These are phyloP conservation scores for Vicugna pacos DNA, from an alignment of 2,113 vertebrate species.

Conservation along the genomic window DNA sequence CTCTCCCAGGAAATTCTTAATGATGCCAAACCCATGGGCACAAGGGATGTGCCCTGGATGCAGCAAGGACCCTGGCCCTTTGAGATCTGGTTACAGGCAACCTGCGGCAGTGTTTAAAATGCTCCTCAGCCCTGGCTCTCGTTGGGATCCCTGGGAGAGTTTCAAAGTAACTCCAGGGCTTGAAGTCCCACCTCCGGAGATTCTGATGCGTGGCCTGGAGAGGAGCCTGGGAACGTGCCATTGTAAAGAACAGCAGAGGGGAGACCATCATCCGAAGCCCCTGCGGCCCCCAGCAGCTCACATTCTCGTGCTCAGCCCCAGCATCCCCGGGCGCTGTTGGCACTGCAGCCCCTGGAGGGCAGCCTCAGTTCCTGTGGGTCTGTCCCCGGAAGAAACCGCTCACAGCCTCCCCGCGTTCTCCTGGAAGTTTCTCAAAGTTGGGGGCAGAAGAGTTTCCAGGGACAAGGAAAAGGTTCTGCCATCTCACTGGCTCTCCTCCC, in stretches of 20 bases:
- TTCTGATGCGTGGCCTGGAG: neutral
- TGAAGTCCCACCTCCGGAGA: neutral
- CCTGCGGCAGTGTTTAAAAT: too few species aligned
- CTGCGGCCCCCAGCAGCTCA: neutral
- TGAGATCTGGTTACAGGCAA: neutral
- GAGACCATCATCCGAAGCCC: neutral
- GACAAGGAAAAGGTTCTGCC: neutral
- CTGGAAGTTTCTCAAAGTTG: neutral
- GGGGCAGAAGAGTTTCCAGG: neutral
- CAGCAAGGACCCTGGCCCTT: neutral
- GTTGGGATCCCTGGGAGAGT: accelerated
- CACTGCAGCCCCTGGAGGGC: too few species aligned
- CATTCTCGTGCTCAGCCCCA: accelerated
- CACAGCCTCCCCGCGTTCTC: neutral
- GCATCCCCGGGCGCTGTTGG: accelerated
- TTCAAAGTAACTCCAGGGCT: neutral
- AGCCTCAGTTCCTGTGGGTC: neutral
- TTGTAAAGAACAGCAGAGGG: neutral
- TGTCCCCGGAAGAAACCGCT: neutral
- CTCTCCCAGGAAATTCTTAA: neutral
- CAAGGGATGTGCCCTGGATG: neutral
- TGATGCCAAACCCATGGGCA: neutral
- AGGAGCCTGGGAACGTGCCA: too few species aligned
- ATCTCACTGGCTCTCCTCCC: neutral
- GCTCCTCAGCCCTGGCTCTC: accelerated